Evolutionary conservation across 2,113 vertebrate genomes (phyloP), one percentile per base, ranked within the genome.

Genomic region (Proteles cristata): DNA sequence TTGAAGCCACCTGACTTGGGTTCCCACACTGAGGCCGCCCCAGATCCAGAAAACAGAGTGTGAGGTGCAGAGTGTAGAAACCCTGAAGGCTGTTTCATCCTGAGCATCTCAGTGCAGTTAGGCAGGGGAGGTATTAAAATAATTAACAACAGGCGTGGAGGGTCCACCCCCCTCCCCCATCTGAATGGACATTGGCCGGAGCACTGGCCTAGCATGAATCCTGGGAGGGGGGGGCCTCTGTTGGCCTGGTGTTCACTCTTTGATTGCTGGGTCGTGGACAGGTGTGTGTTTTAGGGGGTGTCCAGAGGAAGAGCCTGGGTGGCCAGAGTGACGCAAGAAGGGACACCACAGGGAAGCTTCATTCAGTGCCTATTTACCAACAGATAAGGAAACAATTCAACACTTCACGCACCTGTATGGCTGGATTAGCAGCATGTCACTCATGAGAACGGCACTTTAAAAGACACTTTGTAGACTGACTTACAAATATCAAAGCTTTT

Each of bases 401-500:
- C 80, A 43, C 33, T 88, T 81, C 45, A 73, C 4, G n/a, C 2
- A 39, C 35, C 10, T 35, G 53, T 77, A 45, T 11, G n/a, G 23
- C 65, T 91, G 1, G 35, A n/a, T n/a, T 33, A 63, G 81, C 35
- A 94, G 65, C 39, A 88, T 58, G 9, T 61, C 58, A 76, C 3
- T 14, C 73, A 83, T 39, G 76, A 83, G 63, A 88, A 85, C 76
- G 2, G 16, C 50, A 39, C 6, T 88, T 95, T 81, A 81, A 93
- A 12, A 61, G 23, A 61, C 23, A 88, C 39, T 39, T 12, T 87
- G 28, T 55, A 92, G 94, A 83, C 89, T 87, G 88, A 89, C 89
- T 91, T 86, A 88, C 7, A 79, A 58, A 71, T 77, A 55, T 50
- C 39, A 63, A 87, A n/a, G 43, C n/a, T 68, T 93, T 97, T 65